Evolutionary conservation across 2,888 invertebrate species (phyloP), one percentile per base, ranked within the genome.

Genomic region (Rhorus exstirpatorius): DNA sequence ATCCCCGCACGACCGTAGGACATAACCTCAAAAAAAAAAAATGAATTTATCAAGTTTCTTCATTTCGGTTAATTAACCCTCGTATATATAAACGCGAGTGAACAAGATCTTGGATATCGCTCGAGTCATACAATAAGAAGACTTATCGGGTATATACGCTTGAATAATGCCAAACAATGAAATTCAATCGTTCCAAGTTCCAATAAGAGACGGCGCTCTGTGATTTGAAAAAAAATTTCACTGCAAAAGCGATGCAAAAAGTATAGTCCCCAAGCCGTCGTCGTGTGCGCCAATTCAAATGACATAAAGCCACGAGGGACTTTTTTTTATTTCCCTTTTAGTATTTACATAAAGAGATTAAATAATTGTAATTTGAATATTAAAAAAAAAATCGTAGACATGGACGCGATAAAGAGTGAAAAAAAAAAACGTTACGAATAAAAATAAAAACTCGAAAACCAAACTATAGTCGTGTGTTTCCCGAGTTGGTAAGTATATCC

Each of bases 71-170:
- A 6, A 31, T 31, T 31, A 3, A 2, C 31, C 31, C 31, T 31
- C 6, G 31, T 31, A 3, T 31, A 6, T 31, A 31, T 3, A 31
- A 2, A 21, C 44, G 14, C 14, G 46, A 46, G 26, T 26, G 21
- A 4, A 26, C 10, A 41, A 12, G 21, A 63, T 63, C 26, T 26
- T 44, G n/a, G 44, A 61, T 19, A 60, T 7, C 14, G 14, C 24
- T n/a, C 3, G 41, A 24, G 61, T 61, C 61, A 61, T 41, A 24
- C 21, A n/a, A n/a, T n/a, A n/a, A n/a, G n/a, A 21, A 44, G 61
- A 19, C 41, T 61, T 3, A 6, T 51, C 61, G 38, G 14, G 24
- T 21, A n/a, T n/a, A n/a, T 44, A 3, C 24, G 24, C 41, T 19
- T 21, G 8, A n/a, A 21, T n/a, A n/a, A 14, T 19, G 38, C 41